Evolutionary conservation across 2,888 invertebrate species (phyloP).

Genomic region (Eilema sororculum): DNA sequence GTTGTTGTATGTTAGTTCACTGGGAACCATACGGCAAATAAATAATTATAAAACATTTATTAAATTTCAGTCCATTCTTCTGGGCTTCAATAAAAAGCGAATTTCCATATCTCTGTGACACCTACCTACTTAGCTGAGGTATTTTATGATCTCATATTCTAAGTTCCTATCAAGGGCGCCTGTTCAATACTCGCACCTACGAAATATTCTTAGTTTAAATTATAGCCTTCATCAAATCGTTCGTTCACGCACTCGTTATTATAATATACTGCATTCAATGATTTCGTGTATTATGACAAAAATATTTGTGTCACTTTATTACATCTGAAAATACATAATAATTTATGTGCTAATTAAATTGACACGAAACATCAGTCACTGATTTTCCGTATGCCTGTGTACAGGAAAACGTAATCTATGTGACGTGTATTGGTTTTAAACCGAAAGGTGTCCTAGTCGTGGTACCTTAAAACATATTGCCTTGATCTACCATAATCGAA

Average conservation of each 20-base stretch:
- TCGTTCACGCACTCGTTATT: constrained; percentile 28
- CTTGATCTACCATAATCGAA: constrained; percentile 42
- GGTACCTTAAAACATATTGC: constrained; percentile 19
- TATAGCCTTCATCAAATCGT: constrained; percentile 54
- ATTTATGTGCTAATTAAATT: constrained; percentile 11
- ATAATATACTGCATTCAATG: constrained; percentile 47
- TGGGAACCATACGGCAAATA: background rate
- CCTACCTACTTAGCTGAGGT: constrained; percentile 35
- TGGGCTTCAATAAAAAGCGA: constrained; percentile 34
- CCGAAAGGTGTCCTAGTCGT: constrained; percentile 20
- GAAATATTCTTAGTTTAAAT: constrained; percentile 52
- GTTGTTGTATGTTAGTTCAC: background rate
- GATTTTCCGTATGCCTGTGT: background rate
- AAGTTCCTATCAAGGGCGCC: constrained; percentile 54
- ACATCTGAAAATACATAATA: background rate
- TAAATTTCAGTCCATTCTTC: constrained; percentile 13
- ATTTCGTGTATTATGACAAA: constrained; percentile 33
- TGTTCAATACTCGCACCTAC: constrained; percentile 49
- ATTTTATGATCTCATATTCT: constrained; percentile 47
- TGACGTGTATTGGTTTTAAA: constrained; percentile 32
- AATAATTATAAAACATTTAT: background rate
- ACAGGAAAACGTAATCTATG: constrained; percentile 13
- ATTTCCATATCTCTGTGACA: constrained; percentile 38
- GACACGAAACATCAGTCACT: constrained; percentile 10
- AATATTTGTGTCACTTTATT: background rate